phyloP scores from a whole-genome alignment of 2,888 invertebrate species.

The Chymomyza fuscimana region DNA sequence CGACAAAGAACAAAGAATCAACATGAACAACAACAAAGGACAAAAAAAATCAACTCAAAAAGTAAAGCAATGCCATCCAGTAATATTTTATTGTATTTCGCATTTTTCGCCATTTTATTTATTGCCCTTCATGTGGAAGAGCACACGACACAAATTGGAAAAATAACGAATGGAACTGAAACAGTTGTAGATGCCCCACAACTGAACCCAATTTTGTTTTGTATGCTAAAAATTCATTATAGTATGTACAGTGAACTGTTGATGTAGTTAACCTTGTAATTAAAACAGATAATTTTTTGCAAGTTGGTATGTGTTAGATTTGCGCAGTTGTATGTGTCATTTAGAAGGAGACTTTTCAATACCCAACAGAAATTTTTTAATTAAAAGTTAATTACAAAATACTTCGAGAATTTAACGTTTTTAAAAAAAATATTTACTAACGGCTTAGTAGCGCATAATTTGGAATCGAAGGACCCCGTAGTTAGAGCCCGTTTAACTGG shows the following conservation, averaged over 20 bases:
- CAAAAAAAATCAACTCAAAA: conserved; percentile 10
- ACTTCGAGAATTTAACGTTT: too few relatives aligned
- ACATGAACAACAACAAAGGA: conserved; percentile 13
- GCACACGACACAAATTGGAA: conserved; percentile 48
- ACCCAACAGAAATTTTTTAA: too few relatives aligned
- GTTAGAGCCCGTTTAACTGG: too few relatives aligned
- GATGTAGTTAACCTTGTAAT: background rate
- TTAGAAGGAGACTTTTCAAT: too few relatives aligned
- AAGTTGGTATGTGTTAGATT: background rate
- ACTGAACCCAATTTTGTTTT: conserved; percentile 12
- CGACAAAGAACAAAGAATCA: conserved; percentile 1
- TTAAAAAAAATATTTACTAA: too few relatives aligned
- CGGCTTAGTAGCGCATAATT: too few relatives aligned
- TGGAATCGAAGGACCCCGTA: too few relatives aligned
- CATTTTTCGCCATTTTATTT: conserved; percentile 69
- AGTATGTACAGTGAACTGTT: background rate
- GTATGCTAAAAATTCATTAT: conserved; percentile 59
- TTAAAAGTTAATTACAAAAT: accelerated
- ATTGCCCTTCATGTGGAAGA: conserved; percentile 68
- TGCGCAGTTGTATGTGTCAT: too few relatives aligned
- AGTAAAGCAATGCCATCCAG: conserved; percentile 18
- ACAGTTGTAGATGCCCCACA: conserved; percentile 13
- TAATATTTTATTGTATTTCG: conserved; percentile 71
- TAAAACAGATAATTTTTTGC: background rate
- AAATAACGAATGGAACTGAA: conserved; percentile 11